phyloP scores from a whole-genome alignment of 2,113 vertebrate species.

The Ceratotherium simum region DNA sequence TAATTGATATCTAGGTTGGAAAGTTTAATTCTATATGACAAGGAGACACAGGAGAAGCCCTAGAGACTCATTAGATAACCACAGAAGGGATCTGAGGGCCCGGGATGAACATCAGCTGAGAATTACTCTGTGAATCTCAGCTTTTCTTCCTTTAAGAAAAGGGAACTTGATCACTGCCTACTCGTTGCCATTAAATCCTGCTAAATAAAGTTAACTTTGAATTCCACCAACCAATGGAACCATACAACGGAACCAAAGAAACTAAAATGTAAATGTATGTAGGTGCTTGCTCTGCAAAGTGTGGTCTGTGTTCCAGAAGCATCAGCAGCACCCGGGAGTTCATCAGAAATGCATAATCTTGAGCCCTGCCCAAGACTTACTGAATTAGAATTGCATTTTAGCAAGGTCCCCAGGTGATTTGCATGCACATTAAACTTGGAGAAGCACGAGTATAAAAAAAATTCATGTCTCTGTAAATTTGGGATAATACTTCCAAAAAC shows the following conservation, averaged over 20 bases:
- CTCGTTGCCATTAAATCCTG: constrained; percentile 13
- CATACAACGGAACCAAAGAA: not conserved
- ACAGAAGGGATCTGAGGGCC: not conserved
- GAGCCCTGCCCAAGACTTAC: not conserved
- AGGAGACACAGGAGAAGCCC: not conserved
- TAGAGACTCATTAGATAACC: not conserved
- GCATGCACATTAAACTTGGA: constrained; percentile 8
- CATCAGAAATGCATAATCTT: not conserved
- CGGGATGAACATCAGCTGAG: not conserved
- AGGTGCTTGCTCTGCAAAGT: not conserved
- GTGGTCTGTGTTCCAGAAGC: not conserved
- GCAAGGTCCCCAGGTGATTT: not conserved
- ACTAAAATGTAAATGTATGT: not conserved
- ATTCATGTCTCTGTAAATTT: not conserved
- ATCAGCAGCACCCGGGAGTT: not conserved
- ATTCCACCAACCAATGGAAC: not conserved
- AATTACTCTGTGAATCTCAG: not conserved
- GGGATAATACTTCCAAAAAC: not conserved
- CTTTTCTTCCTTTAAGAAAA: not conserved
- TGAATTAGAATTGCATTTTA: constrained; percentile 10
- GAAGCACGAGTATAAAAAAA: constrained; percentile 2
- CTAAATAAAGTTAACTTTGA: constrained; percentile 46
- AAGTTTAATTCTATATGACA: constrained; percentile 6
- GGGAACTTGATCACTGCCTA: not conserved
- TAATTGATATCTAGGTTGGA: constrained; percentile 1